Conservation (phyloP, 2,888 invertebrate genomes). For the Lepidochrysops patricia region DNA sequence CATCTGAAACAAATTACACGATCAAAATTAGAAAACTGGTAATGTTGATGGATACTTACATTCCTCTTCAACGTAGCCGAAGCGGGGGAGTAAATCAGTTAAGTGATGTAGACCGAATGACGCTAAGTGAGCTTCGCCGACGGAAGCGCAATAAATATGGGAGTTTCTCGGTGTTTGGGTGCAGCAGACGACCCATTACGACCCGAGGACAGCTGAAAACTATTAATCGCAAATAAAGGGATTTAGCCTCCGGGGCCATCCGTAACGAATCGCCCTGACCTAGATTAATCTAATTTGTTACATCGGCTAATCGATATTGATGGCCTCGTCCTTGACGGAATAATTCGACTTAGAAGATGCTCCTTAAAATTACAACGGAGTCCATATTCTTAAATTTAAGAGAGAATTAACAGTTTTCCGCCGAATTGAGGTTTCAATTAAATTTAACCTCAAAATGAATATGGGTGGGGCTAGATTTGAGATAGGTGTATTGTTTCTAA, state of each 20-base stretch:
- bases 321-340: background rate
- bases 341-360: background rate
- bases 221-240: conserved; percentile 4
- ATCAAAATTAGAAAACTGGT: background rate
- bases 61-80: background rate
- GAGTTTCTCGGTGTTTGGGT: conserved; percentile 19
- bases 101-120: background rate
- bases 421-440: background rate
- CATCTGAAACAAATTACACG: background rate
- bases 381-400: background rate
- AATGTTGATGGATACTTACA: background rate
- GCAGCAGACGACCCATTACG: background rate
- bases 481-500: background rate
- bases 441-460: background rate
- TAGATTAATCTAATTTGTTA: conserved; percentile 6
- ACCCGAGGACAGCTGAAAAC: conserved; percentile 1
- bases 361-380: background rate
- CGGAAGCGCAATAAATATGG: conserved; percentile 4
- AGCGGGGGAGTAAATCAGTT: background rate
- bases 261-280: background rate
- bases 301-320: background rate
- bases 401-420: background rate
- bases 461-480: background rate
- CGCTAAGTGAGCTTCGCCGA: background rate
- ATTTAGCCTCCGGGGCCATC: background rate